phyloP scores from a whole-genome alignment of 2,113 vertebrate genomes.

The Barbus barbus region DNA sequence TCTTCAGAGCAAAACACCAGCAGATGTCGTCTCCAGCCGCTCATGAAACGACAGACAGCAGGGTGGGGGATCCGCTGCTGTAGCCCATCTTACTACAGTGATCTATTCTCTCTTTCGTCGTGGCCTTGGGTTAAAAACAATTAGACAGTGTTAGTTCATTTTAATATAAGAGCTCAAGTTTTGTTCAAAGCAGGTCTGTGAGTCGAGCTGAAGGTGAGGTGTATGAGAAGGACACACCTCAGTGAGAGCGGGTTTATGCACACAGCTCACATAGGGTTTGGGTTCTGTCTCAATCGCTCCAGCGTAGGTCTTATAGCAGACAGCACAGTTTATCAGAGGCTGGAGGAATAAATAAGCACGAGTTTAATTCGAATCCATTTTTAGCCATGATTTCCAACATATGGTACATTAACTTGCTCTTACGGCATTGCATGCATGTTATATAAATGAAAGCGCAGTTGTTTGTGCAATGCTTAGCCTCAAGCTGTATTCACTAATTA shows the following conservation, averaged over 20 bases:
- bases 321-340: constrained; percentile 73
- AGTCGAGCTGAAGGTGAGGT: too few relatives aligned
- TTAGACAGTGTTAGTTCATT: neutral
- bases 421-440: neutral
- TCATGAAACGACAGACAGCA: constrained; percentile 53
- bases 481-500: neutral
- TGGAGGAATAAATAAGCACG: constrained; percentile 56
- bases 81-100: constrained; percentile 67
- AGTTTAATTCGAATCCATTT: neutral
- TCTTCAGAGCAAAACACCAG: neutral
- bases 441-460: neutral
- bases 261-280: constrained; percentile 72
- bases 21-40: neutral
- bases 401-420: constrained; percentile 22
- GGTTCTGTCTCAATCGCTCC: constrained; percentile 66
- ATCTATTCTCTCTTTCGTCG: constrained; percentile 53
- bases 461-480: neutral
- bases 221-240: constrained; percentile 55
- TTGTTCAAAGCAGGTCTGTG: neutral
- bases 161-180: neutral
- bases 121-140: constrained; percentile 55
- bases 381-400: neutral
- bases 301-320: constrained; percentile 70
- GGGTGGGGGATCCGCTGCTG: constrained; percentile 63
- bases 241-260: constrained; percentile 67